These are phyloP conservation scores for Mallotus villosus DNA, from an alignment of 2,797 vertebrate genomes.

Conservation along the genomic window DNA sequence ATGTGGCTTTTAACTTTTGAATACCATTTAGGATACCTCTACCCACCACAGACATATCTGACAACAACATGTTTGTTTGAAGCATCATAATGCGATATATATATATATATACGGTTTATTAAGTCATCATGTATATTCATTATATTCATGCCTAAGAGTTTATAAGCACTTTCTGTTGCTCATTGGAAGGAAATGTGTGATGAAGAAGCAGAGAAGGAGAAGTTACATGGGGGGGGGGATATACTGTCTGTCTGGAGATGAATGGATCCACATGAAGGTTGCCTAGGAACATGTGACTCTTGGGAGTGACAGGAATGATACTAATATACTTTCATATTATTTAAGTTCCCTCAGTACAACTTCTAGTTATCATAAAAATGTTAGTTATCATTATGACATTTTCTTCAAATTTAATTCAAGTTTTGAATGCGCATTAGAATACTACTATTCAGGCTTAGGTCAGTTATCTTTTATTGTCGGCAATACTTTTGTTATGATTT, in stretches of 20 bases:
- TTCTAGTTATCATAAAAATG: constrained; percentile 2
- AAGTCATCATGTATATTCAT: constrained; percentile 51
- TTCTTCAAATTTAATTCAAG: too few species aligned
- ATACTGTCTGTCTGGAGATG: constrained; percentile 13
- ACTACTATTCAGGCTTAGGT: constrained; percentile 29
- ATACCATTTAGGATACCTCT: constrained; percentile 53
- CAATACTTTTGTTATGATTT: constrained; percentile 23
- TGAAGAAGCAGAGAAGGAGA: constrained; percentile 18
- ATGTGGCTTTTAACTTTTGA: constrained; percentile 50
- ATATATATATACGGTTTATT: background rate
- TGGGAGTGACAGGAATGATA: background rate
- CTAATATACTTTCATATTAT: background rate
- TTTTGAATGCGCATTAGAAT: constrained; percentile 35
- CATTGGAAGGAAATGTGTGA: constrained; percentile 41
- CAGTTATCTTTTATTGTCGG: constrained; percentile 13
- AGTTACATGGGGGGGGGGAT: constrained; percentile 35
- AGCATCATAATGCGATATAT: constrained; percentile 53
- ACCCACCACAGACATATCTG: constrained; percentile 41
- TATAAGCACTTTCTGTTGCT: constrained; percentile 63
- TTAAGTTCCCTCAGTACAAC: background rate
- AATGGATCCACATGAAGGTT: too few species aligned
- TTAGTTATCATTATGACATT: too few species aligned
- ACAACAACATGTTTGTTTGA: constrained; percentile 44
- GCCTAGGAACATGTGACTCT: background rate
- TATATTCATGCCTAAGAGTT: constrained; percentile 60